Percentiles rank a stretch among this genome's conserved stretches.
Conservation (phyloP, 2,797 vertebrate species). For the Somateria mollissima region DNA sequence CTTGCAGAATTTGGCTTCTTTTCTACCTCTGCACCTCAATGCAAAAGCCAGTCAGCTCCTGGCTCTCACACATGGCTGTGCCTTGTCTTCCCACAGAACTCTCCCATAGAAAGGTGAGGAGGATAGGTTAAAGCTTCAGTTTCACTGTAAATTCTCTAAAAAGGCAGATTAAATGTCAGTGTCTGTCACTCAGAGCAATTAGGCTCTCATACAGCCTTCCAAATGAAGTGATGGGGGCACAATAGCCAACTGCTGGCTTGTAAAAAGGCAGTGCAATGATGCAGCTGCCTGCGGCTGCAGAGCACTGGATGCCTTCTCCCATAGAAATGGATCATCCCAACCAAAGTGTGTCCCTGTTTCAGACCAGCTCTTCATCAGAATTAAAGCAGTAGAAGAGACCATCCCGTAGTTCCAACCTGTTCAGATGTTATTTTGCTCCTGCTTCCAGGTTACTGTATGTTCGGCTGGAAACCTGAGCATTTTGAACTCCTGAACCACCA, state of each 20-base stretch:
- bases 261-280: neutral
- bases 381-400: slow-evolving; percentile 37
- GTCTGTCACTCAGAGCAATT: neutral
- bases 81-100: neutral
- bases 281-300: neutral
- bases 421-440: slow-evolving; percentile 64
- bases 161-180: neutral
- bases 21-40: neutral
- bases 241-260: slow-evolving; percentile 9
- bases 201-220: neutral
- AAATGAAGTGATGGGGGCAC: slow-evolving; percentile 20
- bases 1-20: neutral
- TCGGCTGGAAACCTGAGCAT: slow-evolving; percentile 51
- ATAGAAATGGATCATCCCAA: neutral
- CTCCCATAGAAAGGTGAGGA: neutral
- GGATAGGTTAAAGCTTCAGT: neutral
- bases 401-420: slow-evolving; percentile 42
- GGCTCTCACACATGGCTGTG: neutral
- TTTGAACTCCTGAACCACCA: slow-evolving; percentile 68
- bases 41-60: neutral
- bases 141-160: slow-evolving; percentile 4
- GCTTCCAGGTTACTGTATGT: slow-evolving; percentile 59
- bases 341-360: neutral
- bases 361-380: neutral
- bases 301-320: neutral